Evolutionary conservation across 2,888 invertebrate genomes (phyloP).

Genomic region (Eupeodes luniger): DNA sequence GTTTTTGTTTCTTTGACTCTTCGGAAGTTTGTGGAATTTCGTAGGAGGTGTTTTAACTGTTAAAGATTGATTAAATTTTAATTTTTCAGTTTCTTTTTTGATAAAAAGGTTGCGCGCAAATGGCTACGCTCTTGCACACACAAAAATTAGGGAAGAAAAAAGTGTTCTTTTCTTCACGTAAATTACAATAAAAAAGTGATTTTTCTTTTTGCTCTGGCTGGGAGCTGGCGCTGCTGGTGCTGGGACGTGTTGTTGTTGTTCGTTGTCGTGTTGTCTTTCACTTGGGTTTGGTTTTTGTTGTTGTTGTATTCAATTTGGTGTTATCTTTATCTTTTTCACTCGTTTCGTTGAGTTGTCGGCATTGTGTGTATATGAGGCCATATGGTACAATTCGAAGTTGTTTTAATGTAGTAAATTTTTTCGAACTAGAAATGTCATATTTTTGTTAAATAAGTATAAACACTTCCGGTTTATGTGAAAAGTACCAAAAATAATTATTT

Average conservation of each 20-base stretch:
- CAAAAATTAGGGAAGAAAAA: slow-evolving; percentile 69
- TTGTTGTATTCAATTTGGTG: slow-evolving; percentile 50
- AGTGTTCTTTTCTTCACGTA: slow-evolving; percentile 62
- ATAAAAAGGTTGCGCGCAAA: slow-evolving; percentile 67
- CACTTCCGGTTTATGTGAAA: slow-evolving; percentile 40
- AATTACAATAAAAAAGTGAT: slow-evolving; percentile 44
- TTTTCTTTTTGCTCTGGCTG: slow-evolving; percentile 45
- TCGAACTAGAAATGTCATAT: slow-evolving; percentile 13
- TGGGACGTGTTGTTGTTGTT: slow-evolving; percentile 37
- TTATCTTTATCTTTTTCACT: slow-evolving; percentile 63
- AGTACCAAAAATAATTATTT: no score
- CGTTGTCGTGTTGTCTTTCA: slow-evolving; percentile 55
- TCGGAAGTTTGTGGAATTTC: slow-evolving; percentile 14
- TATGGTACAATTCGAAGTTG: slow-evolving; percentile 58
- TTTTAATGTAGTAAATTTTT: slow-evolving; percentile 12
- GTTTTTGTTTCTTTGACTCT: background rate
- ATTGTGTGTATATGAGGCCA: slow-evolving; percentile 66
- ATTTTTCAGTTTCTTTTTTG: slow-evolving; percentile 10
- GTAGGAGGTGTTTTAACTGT: slow-evolving; percentile 19
- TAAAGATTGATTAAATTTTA: background rate
- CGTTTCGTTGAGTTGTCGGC: slow-evolving; percentile 72
- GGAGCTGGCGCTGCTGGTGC: slow-evolving; percentile 13
- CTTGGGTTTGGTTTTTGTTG: slow-evolving; percentile 53
- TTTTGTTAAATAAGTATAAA: background rate
- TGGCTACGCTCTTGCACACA: slow-evolving; percentile 74